Percentiles rank a stretch among this genome's conserved stretches.
Evolutionary conservation across 92 coral and sea anemone genomes (phyloP).

Genomic region (Zoanthus gigantus): DNA sequence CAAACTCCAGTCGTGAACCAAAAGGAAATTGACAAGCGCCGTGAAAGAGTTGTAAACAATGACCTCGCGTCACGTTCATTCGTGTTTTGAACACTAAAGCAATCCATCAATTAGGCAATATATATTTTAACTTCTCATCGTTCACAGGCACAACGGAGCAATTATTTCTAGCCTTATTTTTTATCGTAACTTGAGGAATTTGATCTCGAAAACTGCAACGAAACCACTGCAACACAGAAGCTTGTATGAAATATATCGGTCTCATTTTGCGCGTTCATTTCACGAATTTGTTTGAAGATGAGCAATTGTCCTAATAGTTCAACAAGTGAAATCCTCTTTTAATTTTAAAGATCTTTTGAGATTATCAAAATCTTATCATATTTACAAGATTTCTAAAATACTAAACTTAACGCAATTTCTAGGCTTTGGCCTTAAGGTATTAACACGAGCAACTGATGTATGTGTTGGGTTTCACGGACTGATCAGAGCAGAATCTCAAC

Average conservation of each 20-base stretch:
- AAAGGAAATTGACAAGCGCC: background rate
- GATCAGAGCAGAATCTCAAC: slow-evolving; percentile 2
- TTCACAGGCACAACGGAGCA: background rate
- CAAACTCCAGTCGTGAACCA: no score
- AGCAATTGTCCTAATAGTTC: background rate
- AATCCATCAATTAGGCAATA: background rate
- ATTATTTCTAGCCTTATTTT: background rate
- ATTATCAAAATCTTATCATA: slow-evolving; percentile 7
- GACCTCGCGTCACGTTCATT: slow-evolving; percentile 1
- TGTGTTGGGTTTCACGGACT: slow-evolving; percentile 43
- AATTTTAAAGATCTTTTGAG: background rate
- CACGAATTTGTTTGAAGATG: background rate
- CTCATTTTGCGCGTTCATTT: slow-evolving; percentile 21
- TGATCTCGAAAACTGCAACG: background rate
- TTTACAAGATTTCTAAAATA: slow-evolving; percentile 11
- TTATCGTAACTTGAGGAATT: slow-evolving; percentile 17
- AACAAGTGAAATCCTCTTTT: background rate
- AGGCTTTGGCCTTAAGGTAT: background rate
- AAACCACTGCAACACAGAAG: background rate
- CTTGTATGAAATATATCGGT: background rate
- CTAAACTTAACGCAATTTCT: background rate
- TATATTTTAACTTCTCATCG: background rate
- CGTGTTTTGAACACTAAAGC: background rate
- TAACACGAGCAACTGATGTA: background rate
- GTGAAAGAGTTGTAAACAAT: background rate